Evolutionary conservation across 2,888 invertebrate genomes (phyloP).

Genomic region (Caenorhabditis doughertyi): DNA sequence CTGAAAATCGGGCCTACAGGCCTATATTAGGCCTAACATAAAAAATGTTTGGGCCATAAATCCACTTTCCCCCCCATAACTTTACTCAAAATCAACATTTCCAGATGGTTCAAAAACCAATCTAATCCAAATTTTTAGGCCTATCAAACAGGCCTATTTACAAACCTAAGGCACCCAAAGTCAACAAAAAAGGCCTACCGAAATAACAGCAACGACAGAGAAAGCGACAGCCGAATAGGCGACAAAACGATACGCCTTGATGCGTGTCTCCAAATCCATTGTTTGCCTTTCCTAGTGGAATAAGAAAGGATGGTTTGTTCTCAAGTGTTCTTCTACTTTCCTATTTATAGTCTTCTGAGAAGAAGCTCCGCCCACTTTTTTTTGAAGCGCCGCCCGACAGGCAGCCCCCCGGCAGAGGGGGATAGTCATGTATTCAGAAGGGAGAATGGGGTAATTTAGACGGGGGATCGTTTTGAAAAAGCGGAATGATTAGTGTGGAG

Average conservation of each 20-base stretch:
- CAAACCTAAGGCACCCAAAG: not conserved
- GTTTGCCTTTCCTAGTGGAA: not conserved
- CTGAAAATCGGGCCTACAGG: not conserved
- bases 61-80: too few species aligned
- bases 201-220: slow-evolving; percentile 60
- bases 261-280: slow-evolving; percentile 69
- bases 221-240: slow-evolving; percentile 69
- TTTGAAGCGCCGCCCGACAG: not conserved
- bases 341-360: slow-evolving; percentile 42
- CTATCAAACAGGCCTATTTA: too few species aligned
- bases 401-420: too few species aligned
- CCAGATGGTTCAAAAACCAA: not conserved
- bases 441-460: too few species aligned
- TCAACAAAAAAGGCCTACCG: slow-evolving; percentile 31
- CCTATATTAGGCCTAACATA: too few species aligned
- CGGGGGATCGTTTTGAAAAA: too few species aligned
- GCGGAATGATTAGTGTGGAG: too few species aligned
- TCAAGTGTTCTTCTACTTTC: not conserved
- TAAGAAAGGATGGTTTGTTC: not conserved
- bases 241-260: slow-evolving; percentile 69
- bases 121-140: too few species aligned
- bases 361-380: slow-evolving; percentile 1
- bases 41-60: not conserved
- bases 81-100: not conserved
- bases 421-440: too few species aligned